phyloP scores from a whole-genome alignment of 1,140 invertebrate species.

The Orius insidiosus region DNA sequence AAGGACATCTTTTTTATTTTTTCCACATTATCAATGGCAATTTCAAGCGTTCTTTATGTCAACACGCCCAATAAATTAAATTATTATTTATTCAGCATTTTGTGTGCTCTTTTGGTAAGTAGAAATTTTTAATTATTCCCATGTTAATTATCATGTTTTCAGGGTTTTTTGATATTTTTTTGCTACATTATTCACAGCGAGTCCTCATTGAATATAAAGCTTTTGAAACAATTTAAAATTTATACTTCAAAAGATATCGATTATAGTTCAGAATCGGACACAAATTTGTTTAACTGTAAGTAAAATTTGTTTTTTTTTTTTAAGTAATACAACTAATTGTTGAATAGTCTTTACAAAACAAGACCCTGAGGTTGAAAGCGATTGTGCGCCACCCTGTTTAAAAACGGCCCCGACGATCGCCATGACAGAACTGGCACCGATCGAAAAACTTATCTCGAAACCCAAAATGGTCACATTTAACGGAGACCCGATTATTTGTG shows the following conservation, averaged over 20 bases:
- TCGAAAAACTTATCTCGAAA: conserved; percentile 1
- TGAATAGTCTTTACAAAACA: conserved; percentile 23
- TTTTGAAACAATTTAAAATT: conserved; percentile 20
- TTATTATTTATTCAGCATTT: conserved; percentile 37
- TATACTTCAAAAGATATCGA: conserved; percentile 21
- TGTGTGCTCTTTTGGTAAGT: conserved; percentile 38
- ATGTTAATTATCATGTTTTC: conserved; percentile 19
- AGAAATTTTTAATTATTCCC: conserved; percentile 12
- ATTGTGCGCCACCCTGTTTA: conserved; percentile 17
- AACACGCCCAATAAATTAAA: conserved; percentile 35
- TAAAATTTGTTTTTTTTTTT: conserved; percentile 20
- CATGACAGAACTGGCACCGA: conserved; percentile 11
- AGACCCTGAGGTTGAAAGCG: conserved; percentile 22
- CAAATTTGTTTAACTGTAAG: conserved; percentile 33
- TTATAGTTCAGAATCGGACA: conserved; percentile 28
- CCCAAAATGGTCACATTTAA: conserved; percentile 13
- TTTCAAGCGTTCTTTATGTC: conserved; percentile 38
- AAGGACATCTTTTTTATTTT: conserved; percentile 35
- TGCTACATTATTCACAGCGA: conserved; percentile 32
- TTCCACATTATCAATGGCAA: conserved; percentile 35
- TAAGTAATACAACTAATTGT: conserved; percentile 19
- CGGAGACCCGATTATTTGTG: not conserved
- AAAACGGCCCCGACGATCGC: conserved; percentile 3
- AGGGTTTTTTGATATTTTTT: conserved; percentile 30
- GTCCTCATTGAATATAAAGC: conserved; percentile 20